These are phyloP conservation scores for Artibeus jamaicensis DNA, from an alignment of 2,797 vertebrate genomes.

Conservation along the genomic window DNA sequence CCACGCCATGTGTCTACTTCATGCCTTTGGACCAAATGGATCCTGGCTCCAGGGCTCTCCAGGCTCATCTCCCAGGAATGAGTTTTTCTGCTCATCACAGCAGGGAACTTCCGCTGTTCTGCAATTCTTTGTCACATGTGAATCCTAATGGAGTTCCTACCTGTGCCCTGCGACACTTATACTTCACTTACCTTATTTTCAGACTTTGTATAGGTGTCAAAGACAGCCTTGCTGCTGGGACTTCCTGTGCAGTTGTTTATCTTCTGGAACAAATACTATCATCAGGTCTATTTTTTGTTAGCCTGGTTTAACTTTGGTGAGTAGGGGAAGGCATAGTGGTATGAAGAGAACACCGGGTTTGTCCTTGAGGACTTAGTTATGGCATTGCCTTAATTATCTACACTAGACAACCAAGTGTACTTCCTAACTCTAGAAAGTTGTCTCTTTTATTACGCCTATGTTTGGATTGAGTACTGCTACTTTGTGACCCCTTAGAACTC, in stretches of 20 bases:
- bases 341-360: background rate
- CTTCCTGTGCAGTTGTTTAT: background rate
- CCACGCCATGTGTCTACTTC: background rate
- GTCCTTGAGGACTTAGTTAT: background rate
- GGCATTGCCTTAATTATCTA: background rate
- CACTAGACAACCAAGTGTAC: background rate
- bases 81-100: background rate
- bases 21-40: background rate
- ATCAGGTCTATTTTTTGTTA: background rate
- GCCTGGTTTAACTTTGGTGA: background rate
- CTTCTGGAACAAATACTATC: background rate
- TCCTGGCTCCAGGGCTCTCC: background rate
- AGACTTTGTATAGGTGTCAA: background rate
- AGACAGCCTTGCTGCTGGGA: background rate
- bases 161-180: background rate
- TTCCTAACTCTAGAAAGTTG: background rate
- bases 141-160: background rate
- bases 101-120: background rate
- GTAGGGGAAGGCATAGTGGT: background rate
- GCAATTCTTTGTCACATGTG: background rate
- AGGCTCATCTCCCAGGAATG: background rate
- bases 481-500: background rate
- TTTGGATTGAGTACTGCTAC: background rate
- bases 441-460: background rate
- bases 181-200: background rate